These are phyloP conservation scores for Xiphorhynchus elegans DNA, from an alignment of 2,113 vertebrate species.

Conservation along the genomic window DNA sequence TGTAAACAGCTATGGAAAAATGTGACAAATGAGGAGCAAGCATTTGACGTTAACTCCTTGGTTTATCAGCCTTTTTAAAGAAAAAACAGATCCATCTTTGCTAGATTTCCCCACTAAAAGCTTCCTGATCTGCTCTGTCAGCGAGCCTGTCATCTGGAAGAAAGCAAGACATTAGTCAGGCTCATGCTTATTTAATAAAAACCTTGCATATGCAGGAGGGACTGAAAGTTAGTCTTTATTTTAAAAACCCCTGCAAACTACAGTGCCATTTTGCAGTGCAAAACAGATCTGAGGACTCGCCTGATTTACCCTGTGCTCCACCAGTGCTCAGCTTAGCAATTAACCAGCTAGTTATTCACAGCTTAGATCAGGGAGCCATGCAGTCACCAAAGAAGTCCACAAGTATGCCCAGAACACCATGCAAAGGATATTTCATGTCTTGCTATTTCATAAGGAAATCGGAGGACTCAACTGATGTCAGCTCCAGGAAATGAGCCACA, in stretches of 20 bases:
- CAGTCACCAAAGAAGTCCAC: background rate
- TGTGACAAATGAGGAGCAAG: background rate
- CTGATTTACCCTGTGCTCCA: background rate
- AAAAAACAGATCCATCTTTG: background rate
- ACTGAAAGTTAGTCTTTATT: slow-evolving; percentile 9
- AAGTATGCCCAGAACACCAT: background rate
- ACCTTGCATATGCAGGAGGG: background rate
- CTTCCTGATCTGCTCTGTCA: slow-evolving; percentile 3
- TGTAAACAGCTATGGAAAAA: background rate
- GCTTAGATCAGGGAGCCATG: background rate
- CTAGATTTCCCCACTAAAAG: background rate
- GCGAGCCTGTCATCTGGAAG: background rate
- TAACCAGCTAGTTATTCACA: background rate
- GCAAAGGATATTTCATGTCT: background rate
- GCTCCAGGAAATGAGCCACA: slow-evolving; percentile 62
- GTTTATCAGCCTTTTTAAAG: background rate
- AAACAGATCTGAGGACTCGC: background rate
- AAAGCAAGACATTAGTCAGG: slow-evolving; percentile 41
- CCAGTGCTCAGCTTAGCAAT: background rate
- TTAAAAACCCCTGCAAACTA: background rate
- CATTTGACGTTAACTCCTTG: background rate
- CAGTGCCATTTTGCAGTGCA: background rate
- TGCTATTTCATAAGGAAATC: slow-evolving; percentile 17
- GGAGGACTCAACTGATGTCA: slow-evolving; percentile 50
- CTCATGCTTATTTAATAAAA: slow-evolving; percentile 48